Evolutionary conservation across 2,888 invertebrate genomes (phyloP).

Genomic region (Eupithecia abbreviata): DNA sequence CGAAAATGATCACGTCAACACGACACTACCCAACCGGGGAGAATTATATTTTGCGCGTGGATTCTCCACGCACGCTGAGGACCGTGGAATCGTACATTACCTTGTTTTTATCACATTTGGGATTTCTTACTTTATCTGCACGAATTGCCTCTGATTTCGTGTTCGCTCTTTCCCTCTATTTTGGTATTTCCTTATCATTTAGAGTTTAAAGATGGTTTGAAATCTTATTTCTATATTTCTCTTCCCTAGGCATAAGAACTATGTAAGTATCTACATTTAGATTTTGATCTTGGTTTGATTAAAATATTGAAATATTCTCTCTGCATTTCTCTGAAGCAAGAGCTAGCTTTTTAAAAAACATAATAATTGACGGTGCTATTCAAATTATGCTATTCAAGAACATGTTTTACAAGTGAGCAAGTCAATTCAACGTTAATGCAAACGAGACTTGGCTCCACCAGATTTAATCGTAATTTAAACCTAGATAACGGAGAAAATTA

Average conservation of each 20-base stretch:
- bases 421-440: slow-evolving; percentile 23
- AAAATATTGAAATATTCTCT: too few relatives aligned
- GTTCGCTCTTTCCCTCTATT: neutral
- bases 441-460: slow-evolving; percentile 14
- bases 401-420: slow-evolving; percentile 25
- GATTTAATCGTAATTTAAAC: slow-evolving; percentile 8
- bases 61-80: slow-evolving; percentile 12
- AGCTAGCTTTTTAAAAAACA: neutral
- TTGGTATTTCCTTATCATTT: neutral
- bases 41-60: slow-evolving; percentile 37
- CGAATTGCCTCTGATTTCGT: neutral
- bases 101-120: slow-evolving; percentile 4
- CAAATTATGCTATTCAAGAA: slow-evolving; percentile 7
- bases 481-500: slow-evolving; percentile 1
- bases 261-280: too few relatives aligned
- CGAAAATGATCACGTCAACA: slow-evolving; percentile 46
- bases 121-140: slow-evolving; percentile 9
- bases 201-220: neutral
- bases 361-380: neutral
- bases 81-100: slow-evolving; percentile 24
- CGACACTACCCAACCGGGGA: slow-evolving; percentile 28
- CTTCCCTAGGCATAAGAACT: too few relatives aligned
- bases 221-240: too few relatives aligned
- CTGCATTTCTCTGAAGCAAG: neutral
- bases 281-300: too few relatives aligned